Conservation (phyloP, 2,113 vertebrate genomes). For the Eurystomus gularis region DNA sequence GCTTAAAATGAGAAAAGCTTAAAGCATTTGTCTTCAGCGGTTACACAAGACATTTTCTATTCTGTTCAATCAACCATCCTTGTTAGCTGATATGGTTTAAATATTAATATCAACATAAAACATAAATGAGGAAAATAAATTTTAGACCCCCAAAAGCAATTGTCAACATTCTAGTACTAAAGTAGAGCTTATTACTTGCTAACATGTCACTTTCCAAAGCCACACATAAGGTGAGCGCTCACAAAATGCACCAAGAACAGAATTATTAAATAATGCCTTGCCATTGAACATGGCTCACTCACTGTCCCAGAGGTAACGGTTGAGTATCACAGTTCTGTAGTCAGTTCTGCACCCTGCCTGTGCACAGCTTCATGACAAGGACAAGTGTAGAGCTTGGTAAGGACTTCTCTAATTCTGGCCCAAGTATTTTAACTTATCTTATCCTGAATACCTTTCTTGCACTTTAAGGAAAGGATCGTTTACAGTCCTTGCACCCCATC, state of each 20-base stretch:
- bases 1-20: background rate
- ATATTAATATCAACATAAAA: constrained; percentile 67
- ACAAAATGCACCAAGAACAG: background rate
- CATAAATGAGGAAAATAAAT: constrained; percentile 64
- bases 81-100: constrained; percentile 48
- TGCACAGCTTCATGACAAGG: background rate
- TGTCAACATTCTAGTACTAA: constrained; percentile 13
- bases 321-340: background rate
- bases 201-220: background rate
- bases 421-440: background rate
- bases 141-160: constrained; percentile 42
- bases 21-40: background rate
- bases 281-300: background rate
- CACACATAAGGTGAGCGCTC: background rate
- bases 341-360: background rate
- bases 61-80: constrained; percentile 13
- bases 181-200: constrained; percentile 5
- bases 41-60: background rate
- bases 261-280: background rate
- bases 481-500: background rate
- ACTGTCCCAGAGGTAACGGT: background rate
- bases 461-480: background rate
- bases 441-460: background rate
- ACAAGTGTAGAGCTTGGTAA: background rate
- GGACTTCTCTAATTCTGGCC: background rate